Evolutionary conservation across 2,113 vertebrate genomes (phyloP), one percentile per base, ranked within the genome.

Genomic region (Gymnogyps californianus): DNA sequence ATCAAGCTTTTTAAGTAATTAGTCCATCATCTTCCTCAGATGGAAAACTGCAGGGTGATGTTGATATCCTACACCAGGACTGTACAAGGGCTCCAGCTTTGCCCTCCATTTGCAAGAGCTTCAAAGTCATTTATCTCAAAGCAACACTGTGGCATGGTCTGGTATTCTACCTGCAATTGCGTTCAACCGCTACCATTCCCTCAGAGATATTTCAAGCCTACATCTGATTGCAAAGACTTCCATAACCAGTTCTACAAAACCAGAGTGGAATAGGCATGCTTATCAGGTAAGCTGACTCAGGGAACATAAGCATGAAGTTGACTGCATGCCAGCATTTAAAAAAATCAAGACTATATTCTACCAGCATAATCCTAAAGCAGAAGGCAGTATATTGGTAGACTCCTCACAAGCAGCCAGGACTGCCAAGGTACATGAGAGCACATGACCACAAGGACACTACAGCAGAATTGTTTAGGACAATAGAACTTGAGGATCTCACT

Each of bases 231-330:
- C 65, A 93, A n/a, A 80, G 16, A 40, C 83, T 66, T 67, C 83
- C 76, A 75, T 7, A 85, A 95, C 74, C 74, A 75, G 91, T 79
- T 87, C 61, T 34, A n/a, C 72, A 71, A 13, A 95, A 32, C 65
- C 9, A 4, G 38, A 71, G 38, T 13, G 13, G 25, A 55, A 47
- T 32, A 89, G 18, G 16, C 19, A 24, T 36, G 52, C 34, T 87
- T 81, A 78, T 32, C 51, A 55, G 34, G 21, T 7, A n/a, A 36
- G 20, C n/a, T 84, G 72, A 87, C 46, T 84, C 72, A 78, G 34
- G 25, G 38, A 75, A 72, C 16, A 55, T 2, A 74, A 40, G 28
- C 22, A 7, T 7, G 14, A 85, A 17, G 31, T 25, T 88, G 71
- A 57, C 40, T 28, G 21, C 31, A 67, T 2, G 44, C 70, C 84